Conservation (phyloP, 2,797 vertebrate genomes). For the Hafferia zeledoni region DNA sequence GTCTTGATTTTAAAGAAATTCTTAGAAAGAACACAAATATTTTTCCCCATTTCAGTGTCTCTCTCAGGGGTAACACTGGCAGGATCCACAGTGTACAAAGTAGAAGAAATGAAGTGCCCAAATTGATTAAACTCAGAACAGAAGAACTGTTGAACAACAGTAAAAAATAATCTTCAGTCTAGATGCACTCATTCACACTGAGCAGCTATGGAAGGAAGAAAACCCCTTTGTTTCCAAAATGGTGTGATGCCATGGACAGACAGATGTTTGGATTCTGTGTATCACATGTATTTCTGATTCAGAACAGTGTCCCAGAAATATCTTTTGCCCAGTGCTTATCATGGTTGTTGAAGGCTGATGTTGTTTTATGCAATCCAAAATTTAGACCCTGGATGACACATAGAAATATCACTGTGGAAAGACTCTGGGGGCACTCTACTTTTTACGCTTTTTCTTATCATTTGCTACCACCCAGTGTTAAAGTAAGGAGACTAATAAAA, state of each 20-base stretch:
- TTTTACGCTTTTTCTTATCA: background rate
- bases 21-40: background rate
- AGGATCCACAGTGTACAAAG: background rate
- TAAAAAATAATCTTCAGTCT: background rate
- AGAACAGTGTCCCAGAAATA: accelerated
- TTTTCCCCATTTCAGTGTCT: background rate
- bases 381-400: background rate
- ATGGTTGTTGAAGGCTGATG: background rate
- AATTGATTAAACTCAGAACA: background rate
- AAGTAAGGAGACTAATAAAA: background rate
- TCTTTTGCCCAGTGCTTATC: background rate
- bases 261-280: background rate
- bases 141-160: background rate
- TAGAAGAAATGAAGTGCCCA: background rate
- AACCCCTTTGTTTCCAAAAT: background rate
- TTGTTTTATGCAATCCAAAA: background rate
- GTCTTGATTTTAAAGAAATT: background rate
- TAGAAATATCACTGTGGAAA: background rate
- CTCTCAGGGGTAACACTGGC: accelerated
- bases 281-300: background rate
- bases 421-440: accelerated
- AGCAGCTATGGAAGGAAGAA: background rate
- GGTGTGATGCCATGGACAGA: background rate
- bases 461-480: background rate
- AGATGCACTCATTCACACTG: background rate